Conservation (phyloP, 2,797 vertebrate species). For the Muscicapa striata region DNA sequence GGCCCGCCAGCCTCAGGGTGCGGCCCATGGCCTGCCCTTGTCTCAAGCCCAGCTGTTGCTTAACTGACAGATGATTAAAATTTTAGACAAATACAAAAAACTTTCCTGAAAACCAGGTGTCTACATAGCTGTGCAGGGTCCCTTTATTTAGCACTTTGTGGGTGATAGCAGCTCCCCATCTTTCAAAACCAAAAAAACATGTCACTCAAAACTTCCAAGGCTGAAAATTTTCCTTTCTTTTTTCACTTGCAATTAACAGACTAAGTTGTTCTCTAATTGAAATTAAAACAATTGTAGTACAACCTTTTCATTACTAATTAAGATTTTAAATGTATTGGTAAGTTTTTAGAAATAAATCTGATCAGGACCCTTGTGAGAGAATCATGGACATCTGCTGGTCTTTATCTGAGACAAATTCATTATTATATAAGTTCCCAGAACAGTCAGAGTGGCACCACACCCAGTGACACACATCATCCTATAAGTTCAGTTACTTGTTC, state of each 20-base stretch:
- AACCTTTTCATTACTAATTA: conserved; percentile 32
- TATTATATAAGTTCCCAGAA: not conserved
- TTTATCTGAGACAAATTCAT: not conserved
- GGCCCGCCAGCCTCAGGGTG: too few species aligned
- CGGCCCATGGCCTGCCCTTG: too few species aligned
- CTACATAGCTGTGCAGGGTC: not conserved
- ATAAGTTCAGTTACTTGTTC: not conserved
- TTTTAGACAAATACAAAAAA: not conserved
- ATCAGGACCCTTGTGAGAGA: not conserved
- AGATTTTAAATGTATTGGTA: not conserved
- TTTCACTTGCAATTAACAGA: not conserved
- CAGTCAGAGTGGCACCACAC: not conserved
- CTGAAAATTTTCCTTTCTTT: conserved; percentile 27
- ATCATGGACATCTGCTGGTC: not conserved
- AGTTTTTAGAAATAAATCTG: conserved; percentile 2
- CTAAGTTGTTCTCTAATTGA: not conserved
- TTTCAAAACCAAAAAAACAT: conserved; percentile 5
- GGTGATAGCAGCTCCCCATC: not conserved
- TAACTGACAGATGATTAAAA: not conserved
- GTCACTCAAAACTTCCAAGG: not conserved
- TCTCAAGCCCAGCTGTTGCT: too few species aligned
- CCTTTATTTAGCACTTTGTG: not conserved
- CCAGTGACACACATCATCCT: not conserved
- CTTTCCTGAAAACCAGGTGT: not conserved
- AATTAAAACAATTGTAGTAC: not conserved